Percentiles rank a stretch among this genome's conserved stretches.
These are phyloP conservation scores for Bhutanitis thaidina DNA, from an alignment of 2,888 invertebrate genomes.

Conservation along the genomic window DNA sequence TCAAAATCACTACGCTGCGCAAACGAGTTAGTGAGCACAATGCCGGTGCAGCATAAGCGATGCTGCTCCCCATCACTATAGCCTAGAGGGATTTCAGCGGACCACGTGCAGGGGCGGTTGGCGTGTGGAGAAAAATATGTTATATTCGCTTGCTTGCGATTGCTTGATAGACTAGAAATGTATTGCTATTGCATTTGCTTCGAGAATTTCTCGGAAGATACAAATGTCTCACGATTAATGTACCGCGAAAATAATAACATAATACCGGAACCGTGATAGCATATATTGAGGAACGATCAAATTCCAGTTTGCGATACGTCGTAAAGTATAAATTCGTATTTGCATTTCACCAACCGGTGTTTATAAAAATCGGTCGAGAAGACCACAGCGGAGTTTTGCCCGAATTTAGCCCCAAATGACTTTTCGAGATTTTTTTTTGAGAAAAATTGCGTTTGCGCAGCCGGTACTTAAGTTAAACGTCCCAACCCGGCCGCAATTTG, in stretches of 20 bases:
- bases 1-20: no score
- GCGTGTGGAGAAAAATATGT: no score
- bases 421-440: slow-evolving; percentile 33
- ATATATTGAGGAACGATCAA: slow-evolving; percentile 47
- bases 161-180: no score
- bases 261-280: slow-evolving; percentile 21
- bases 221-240: slow-evolving; percentile 1
- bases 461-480: slow-evolving; percentile 74
- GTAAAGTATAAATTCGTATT: slow-evolving; percentile 48
- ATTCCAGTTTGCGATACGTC: slow-evolving; percentile 54
- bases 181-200: no score
- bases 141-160: no score
- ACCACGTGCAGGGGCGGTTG: no score
- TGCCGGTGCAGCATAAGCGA: no score
- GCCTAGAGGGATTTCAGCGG: no score
- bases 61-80: no score
- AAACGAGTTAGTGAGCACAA: no score
- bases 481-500: slow-evolving; percentile 73
- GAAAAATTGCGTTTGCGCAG: slow-evolving; percentile 56
- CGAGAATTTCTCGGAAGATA: background rate
- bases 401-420: slow-evolving; percentile 50
- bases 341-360: slow-evolving; percentile 47
- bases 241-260: slow-evolving; percentile 23
- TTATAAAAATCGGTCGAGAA: slow-evolving; percentile 51
- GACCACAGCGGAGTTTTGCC: slow-evolving; percentile 33